Percentiles rank a stretch among this genome's conserved stretches.
These are phyloP conservation scores for Dendroctonus valens DNA, from an alignment of 1,140 invertebrate genomes.

Conservation along the genomic window DNA sequence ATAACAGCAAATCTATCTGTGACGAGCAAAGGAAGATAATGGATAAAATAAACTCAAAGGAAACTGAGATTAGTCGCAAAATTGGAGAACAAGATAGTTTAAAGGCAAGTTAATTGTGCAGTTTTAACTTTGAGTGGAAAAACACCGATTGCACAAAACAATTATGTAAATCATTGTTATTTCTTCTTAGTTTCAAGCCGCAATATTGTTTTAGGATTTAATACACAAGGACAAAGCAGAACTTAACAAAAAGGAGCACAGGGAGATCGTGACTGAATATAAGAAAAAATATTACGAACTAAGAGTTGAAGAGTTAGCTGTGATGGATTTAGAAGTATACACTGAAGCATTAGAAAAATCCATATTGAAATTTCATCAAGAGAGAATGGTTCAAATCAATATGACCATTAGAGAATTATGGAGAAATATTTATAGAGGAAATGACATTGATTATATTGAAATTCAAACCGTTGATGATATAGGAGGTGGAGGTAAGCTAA, in stretches of 20 bases:
- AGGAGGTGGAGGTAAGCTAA: slow-evolving; percentile 11
- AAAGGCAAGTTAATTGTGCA: slow-evolving; percentile 32
- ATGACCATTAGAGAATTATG: slow-evolving; percentile 85
- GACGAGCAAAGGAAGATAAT: slow-evolving; percentile 50
- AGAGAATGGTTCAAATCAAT: slow-evolving; percentile 90
- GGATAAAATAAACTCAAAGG: slow-evolving; percentile 51
- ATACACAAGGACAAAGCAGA: slow-evolving; percentile 49
- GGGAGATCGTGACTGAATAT: slow-evolving; percentile 62
- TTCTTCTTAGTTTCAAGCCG: too few relatives aligned
- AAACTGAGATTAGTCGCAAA: slow-evolving; percentile 52
- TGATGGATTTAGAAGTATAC: slow-evolving; percentile 72
- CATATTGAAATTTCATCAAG: slow-evolving; percentile 76
- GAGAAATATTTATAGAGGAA: slow-evolving; percentile 87
- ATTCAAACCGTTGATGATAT: slow-evolving; percentile 54
- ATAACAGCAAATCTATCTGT: slow-evolving; percentile 50
- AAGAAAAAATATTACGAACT: slow-evolving; percentile 59
- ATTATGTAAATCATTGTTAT: too few relatives aligned
- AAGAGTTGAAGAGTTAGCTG: slow-evolving; percentile 55
- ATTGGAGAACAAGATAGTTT: slow-evolving; percentile 54
- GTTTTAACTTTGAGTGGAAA: too few relatives aligned
- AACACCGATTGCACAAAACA: too few relatives aligned
- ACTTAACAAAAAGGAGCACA: slow-evolving; percentile 59
- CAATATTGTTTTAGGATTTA: slow-evolving; percentile 31
- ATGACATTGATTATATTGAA: slow-evolving; percentile 82
- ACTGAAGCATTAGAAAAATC: slow-evolving; percentile 79